Evolutionary conservation across 2,797 vertebrate species (phyloP), one percentile per base, ranked within the genome.

Genomic region (Glossophaga mutica): DNA sequence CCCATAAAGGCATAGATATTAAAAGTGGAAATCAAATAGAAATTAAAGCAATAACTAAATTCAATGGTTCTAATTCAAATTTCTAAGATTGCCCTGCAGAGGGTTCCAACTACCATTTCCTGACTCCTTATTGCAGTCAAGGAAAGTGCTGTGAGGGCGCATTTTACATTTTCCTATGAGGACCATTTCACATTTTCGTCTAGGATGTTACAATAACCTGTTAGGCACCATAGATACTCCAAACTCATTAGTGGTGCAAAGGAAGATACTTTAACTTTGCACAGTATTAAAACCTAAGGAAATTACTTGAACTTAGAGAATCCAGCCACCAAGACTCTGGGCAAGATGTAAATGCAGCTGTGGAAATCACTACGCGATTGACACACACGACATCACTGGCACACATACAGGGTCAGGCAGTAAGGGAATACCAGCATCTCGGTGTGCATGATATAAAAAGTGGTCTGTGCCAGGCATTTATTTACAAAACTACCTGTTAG

Each of bases 31-130:
- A 96, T 94, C 93, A 96, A 94, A 92, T 68, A 87, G 94, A 97
- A 97, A 98, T 98, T 97, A 98, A 97, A 98, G 87, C 82, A 97
- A 97, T 98, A 98, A 97, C 62, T 98, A 96, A 97, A 96, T 97
- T 90, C 96, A 96, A 96, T 96, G 87, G 77, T 97, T 96, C 92
- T 95, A 82, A 97, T 97, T 95, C 95, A 96, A 83, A 97, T 96
- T 96, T 94, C 50, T 83, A 62, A 76, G 50, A 97, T 78, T 93
- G 81, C 90, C 86, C 94, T 96, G 55, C 74, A 92, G 96, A 96
- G 97, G 48, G 67, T 96, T 96, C 59, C 65, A 59, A 46, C 74
- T 76, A 91, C 89, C 90, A 92, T 88, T 95, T 97, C 97, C 91
- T 82, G 76, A 77, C 62, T 96, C 55, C 93, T 92, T 95, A 97